Conservation (phyloP, 2,113 vertebrate genomes). For the Carassius auratus region DNA sequence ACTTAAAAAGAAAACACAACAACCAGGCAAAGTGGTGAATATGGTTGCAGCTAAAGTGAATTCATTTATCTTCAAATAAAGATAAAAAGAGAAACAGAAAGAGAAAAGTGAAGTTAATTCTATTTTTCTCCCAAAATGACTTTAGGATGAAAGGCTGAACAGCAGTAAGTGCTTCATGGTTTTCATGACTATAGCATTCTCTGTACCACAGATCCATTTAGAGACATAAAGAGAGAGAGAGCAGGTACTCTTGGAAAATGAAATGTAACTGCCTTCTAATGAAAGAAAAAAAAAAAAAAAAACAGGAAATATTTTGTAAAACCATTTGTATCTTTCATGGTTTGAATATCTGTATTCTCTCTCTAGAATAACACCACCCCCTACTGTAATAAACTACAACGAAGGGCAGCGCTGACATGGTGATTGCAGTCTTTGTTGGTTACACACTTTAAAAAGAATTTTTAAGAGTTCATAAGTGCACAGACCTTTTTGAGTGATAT, state of each 20-base stretch:
- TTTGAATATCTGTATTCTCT: neutral
- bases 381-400: slow-evolving; percentile 17
- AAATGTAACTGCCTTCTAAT: neutral
- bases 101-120: slow-evolving; percentile 46
- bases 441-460: neutral
- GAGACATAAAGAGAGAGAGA: neutral
- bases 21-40: slow-evolving; percentile 34
- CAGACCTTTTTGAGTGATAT: neutral
- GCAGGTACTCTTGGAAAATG: neutral
- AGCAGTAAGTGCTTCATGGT: slow-evolving; percentile 40
- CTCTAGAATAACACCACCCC: neutral
- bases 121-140: slow-evolving; percentile 54
- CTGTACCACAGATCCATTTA: slow-evolving; percentile 4
- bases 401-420: neutral
- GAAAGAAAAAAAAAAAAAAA: neutral
- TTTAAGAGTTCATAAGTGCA: neutral
- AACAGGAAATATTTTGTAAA: neutral
- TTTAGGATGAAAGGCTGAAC: neutral
- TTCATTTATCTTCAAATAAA: slow-evolving; percentile 66
- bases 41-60: slow-evolving; percentile 70
- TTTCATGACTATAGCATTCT: slow-evolving; percentile 23
- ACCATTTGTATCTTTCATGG: neutral
- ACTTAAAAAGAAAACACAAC: neutral
- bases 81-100: neutral
- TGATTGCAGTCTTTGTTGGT: neutral